Evolutionary conservation across 2,113 vertebrate species (phyloP), one percentile per base, ranked within the genome.

Genomic region (Leptodactylus fuscus): DNA sequence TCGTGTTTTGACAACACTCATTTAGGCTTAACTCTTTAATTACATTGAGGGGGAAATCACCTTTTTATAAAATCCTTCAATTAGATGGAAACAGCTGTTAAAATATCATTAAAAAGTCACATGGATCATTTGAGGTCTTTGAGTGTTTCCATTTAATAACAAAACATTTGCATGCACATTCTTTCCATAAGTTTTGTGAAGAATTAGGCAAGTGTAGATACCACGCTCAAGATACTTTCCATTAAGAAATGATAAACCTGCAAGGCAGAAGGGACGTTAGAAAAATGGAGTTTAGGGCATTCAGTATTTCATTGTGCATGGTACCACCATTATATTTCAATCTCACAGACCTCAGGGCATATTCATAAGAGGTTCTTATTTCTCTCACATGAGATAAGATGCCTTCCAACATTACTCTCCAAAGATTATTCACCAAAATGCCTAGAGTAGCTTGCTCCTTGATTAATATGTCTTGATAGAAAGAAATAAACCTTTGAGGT

Each of bases 31-130:
- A 95, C 92, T 95, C 93, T 94, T 94, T 93, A 93, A 94, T 94
- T 94, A 93, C 92, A 93, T 90, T 88, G 90, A 92, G 88, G 90
- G 91, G 87, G 88, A 92, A 94, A 94, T 93, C 92, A 93, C 92
- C 89, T 93, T 93, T 93, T 70, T 11, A 3, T 89, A 92, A 81
- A 93, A 92, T 90, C 87, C 89, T 93, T 91, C 91, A 94, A 92
- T 94, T 94, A 94, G 87, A 89, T 92, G 89, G 34, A 92, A 94
- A 91, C 94, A 95, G 91, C 93, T 95, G 93, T 90, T 93, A 93
- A 94, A 89, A 92, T 94, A 94, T 94, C 94, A 95, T 95, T 94
- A 93, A 95, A 94, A 94, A 93, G 93, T 93, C 90, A 89, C 91
- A 92, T 92, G 93, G 92, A 92, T 94, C 92, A 92, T 95, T 95